phyloP scores from a whole-genome alignment of 2,113 vertebrate species.

The Bos javanicus region DNA sequence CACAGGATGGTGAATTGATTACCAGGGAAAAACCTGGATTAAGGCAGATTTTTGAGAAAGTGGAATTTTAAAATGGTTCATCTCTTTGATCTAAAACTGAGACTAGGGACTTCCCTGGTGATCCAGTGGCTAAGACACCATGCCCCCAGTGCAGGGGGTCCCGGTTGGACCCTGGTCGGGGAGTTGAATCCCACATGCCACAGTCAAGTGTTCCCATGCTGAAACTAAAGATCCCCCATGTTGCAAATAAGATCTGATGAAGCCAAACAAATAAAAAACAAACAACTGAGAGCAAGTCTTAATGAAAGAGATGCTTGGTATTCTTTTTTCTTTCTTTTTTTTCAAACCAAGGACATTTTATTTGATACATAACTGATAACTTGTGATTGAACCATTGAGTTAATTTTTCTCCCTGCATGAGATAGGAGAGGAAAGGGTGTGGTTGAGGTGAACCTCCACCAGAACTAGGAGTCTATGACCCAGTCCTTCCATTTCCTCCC shows the following conservation, averaged over 20 bases:
- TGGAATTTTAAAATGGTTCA: constrained; percentile 1
- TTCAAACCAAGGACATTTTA: not conserved
- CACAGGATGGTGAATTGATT: not conserved
- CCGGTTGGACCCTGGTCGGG: not conserved
- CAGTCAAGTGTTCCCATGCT: not conserved
- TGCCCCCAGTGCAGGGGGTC: not conserved
- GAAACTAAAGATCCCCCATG: not conserved
- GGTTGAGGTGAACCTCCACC: not conserved
- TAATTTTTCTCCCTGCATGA: not conserved
- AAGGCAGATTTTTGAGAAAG: not conserved
- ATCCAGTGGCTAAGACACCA: not conserved
- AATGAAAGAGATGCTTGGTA: not conserved
- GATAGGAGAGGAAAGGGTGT: not conserved
- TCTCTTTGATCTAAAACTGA: constrained; percentile 13
- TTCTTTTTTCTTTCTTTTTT: not conserved
- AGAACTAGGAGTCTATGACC: not conserved
- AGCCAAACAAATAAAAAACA: not conserved
- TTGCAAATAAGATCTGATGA: not conserved
- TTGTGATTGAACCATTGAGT: not conserved
- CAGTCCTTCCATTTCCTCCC: not conserved
- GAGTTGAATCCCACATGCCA: not conserved
- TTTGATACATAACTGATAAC: not conserved
- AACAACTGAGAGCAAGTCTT: not conserved
- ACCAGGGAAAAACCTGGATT: not conserved
- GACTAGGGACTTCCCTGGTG: not conserved